Evolutionary conservation across 2,888 invertebrate species (phyloP), one percentile per base, ranked within the genome.

Genomic region (Argyresthia goedartella): DNA sequence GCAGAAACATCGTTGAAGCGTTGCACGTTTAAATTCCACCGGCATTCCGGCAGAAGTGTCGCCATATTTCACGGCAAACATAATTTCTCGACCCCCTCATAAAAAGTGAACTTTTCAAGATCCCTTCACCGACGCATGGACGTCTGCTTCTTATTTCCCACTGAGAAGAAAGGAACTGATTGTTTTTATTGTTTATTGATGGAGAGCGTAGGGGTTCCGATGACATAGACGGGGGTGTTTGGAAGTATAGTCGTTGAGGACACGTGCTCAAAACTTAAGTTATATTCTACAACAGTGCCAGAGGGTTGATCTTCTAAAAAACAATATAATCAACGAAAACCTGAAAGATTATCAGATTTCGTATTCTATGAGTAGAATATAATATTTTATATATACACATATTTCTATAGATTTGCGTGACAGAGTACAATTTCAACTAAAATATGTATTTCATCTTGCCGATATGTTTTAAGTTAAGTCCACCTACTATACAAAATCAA

Each of bases 111-210:
- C 67, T 79, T 73, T 51, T 66, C 58, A 59, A 63, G 60, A 65
- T 66, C 68, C 69, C 58, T 64, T 61, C 58, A 14, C 15, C 25
- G 25, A 25, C 42, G 45, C 51, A 53, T 50, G 60, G 59, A 58
- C 72, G 71, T 73, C 75, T 85, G 84, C 76, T 81, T 79, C 81
- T 80, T 84, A 81, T 84, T 75, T 81, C 75, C 69, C 63, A 56
- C 62, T 60, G 61, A 61, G 62, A 60, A 58, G 59, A 58, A 59
- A 63, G 62, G 65, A 79, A 69, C 73, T 76, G 76, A 82, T 81
- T 84, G 81, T 81, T 84, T 84, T 85, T 82, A 81, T 81, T 66
- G 75, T 67, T 62, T 56, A 57, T 59, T 60, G 56, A 61, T 63
- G 58, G 66, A 62, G 65, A 63, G 63, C 59, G 56, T 60, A 60